These are phyloP conservation scores for Macaria notata DNA, from an alignment of 2,888 invertebrate species.

Conservation along the genomic window DNA sequence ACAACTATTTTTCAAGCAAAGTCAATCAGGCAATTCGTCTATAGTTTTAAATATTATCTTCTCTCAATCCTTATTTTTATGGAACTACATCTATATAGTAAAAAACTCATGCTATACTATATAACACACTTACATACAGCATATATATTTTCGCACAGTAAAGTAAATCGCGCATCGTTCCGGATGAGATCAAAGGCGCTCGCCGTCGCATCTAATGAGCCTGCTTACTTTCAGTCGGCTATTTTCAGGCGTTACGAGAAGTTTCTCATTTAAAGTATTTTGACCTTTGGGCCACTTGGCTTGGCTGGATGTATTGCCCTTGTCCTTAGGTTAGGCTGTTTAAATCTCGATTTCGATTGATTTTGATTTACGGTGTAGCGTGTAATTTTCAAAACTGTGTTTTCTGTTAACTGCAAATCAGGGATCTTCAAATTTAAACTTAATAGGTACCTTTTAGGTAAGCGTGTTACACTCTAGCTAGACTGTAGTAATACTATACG, in stretches of 20 bases:
- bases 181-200: constrained; percentile 17
- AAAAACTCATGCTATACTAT: too few species aligned
- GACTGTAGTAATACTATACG: too few species aligned
- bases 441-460: neutral
- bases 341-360: neutral
- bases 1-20: too few species aligned
- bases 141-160: constrained; percentile 3
- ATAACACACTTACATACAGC: neutral
- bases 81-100: too few species aligned
- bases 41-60: neutral
- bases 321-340: constrained; percentile 1
- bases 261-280: constrained; percentile 19
- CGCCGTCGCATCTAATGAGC: constrained; percentile 18
- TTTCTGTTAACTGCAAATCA: neutral
- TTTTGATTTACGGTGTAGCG: neutral
- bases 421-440: neutral
- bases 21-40: neutral
- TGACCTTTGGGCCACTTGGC: constrained; percentile 7
- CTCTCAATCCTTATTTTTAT: neutral
- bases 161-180: constrained; percentile 5
- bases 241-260: constrained; percentile 17
- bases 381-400: neutral
- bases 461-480: neutral
- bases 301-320: constrained; percentile 2
- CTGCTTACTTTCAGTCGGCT: constrained; percentile 12